A percentile compares a stretch with the other conserved stretches of the same genome.
Evolutionary conservation across 2,113 vertebrate species (phyloP).

Genomic region (Hymenochirus boettgeri): DNA sequence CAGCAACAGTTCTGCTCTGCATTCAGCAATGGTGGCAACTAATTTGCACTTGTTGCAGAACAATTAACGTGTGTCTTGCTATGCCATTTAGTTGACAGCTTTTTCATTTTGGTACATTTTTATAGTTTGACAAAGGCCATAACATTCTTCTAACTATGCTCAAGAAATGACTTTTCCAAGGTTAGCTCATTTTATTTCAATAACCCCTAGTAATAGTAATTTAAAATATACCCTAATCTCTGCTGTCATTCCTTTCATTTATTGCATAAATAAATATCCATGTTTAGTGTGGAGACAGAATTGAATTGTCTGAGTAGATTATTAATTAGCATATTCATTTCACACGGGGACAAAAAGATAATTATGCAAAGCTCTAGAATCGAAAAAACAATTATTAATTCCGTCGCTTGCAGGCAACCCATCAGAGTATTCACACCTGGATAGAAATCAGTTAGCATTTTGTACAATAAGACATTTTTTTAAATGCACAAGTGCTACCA

Average conservation of each 20-base stretch:
- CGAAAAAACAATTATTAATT: conserved; percentile 7
- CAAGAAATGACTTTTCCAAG: conserved; percentile 70
- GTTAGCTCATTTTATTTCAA: conserved; percentile 73
- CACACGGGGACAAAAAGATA: conserved; percentile 23
- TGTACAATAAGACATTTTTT: neutral
- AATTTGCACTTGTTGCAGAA: conserved; percentile 63
- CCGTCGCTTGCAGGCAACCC: neutral
- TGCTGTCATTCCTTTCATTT: conserved; percentile 63
- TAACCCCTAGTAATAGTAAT: conserved; percentile 72
- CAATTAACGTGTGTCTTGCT: conserved; percentile 60
- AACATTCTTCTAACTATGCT: conserved; percentile 63
- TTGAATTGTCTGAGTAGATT: conserved; percentile 59
- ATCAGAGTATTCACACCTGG: neutral
- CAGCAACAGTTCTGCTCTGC: conserved; percentile 8
- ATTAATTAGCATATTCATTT: conserved; percentile 60
- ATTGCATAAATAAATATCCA: conserved; percentile 67
- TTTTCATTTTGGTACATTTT: conserved; percentile 66
- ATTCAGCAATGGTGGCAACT: conserved; percentile 54
- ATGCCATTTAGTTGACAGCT: conserved; percentile 65
- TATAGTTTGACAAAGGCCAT: conserved; percentile 67
- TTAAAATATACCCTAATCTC: conserved; percentile 73
- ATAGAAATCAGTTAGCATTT: neutral
- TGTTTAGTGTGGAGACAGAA: conserved; percentile 59
- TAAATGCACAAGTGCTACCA: too few species aligned
- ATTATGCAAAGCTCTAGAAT: conserved; percentile 10